Evolutionary conservation across 1,140 invertebrate species (phyloP).

Genomic region (Aethina tumida): DNA sequence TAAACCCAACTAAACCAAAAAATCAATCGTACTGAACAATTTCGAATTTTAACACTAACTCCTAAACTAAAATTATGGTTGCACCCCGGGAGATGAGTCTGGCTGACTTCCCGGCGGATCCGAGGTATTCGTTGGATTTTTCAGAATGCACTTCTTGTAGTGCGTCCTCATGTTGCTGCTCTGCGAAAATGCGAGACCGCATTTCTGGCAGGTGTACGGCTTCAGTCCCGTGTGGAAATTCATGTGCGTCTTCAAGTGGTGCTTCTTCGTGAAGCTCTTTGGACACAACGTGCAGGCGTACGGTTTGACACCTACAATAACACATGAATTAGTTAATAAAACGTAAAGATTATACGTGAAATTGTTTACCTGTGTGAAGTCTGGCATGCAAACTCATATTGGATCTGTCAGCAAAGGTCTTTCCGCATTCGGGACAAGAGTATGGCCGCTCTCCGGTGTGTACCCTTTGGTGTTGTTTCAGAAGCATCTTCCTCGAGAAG

Average conservation of each 20-base stretch:
- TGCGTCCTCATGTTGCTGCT: conserved; percentile 73
- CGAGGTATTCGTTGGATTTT: too few relatives aligned
- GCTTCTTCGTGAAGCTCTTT: conserved; percentile 80
- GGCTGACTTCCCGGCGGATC: too few relatives aligned
- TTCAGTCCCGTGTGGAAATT: conserved; percentile 71
- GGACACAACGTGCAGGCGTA: conserved; percentile 77
- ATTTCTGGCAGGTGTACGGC: conserved; percentile 64
- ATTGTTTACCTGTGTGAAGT: conserved; percentile 58
- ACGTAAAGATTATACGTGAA: conserved; percentile 5
- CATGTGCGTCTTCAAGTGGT: conserved; percentile 73
- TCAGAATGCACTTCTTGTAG: conserved; percentile 54
- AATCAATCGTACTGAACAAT: too few relatives aligned
- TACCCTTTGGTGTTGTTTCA: conserved; percentile 68
- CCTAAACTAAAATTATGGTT: too few relatives aligned
- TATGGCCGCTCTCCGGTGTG: conserved; percentile 72
- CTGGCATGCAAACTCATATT: conserved; percentile 73
- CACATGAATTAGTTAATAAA: conserved; percentile 2
- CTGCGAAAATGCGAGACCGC: conserved; percentile 62
- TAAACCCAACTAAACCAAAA: too few relatives aligned
- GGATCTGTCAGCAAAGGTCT: conserved; percentile 69
- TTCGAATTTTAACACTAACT: too few relatives aligned
- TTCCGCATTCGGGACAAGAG: conserved; percentile 55
- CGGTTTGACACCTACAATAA: conserved; percentile 64
- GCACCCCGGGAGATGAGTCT: too few relatives aligned
- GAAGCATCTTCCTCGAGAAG: conserved; percentile 72